Conservation (phyloP, 2,113 vertebrate genomes). For the Scolopax mira region DNA sequence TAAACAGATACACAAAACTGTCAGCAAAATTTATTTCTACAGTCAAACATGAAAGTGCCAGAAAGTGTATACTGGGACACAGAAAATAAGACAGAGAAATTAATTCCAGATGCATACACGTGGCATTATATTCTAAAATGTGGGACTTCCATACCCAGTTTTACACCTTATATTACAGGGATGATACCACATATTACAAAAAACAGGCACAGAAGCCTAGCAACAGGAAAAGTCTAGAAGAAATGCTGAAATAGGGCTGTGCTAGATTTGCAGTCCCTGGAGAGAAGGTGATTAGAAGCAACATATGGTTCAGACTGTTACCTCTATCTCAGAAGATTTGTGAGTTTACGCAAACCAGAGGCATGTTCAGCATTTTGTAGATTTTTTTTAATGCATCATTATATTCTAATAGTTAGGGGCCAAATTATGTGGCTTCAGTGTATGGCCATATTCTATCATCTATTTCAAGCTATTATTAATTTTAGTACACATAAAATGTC, state of each 20-base stretch:
- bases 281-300: neutral
- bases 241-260: neutral
- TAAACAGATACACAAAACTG: conserved; percentile 16
- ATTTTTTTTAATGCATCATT: neutral
- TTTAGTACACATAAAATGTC: neutral
- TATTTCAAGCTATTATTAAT: neutral
- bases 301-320: neutral
- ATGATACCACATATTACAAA: neutral
- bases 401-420: neutral
- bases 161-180: neutral
- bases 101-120: neutral
- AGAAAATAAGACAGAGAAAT: neutral
- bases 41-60: neutral
- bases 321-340: neutral
- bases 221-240: neutral
- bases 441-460: neutral
- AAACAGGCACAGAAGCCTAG: neutral
- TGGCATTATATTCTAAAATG: neutral
- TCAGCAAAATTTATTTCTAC: conserved; percentile 4
- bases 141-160: neutral
- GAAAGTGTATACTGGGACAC: neutral
- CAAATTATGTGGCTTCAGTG: neutral
- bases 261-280: neutral
- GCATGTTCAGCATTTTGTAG: neutral
- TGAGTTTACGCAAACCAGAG: neutral